These are phyloP conservation scores for Myathropa florea DNA, from an alignment of 2,888 invertebrate species.

Conservation along the genomic window DNA sequence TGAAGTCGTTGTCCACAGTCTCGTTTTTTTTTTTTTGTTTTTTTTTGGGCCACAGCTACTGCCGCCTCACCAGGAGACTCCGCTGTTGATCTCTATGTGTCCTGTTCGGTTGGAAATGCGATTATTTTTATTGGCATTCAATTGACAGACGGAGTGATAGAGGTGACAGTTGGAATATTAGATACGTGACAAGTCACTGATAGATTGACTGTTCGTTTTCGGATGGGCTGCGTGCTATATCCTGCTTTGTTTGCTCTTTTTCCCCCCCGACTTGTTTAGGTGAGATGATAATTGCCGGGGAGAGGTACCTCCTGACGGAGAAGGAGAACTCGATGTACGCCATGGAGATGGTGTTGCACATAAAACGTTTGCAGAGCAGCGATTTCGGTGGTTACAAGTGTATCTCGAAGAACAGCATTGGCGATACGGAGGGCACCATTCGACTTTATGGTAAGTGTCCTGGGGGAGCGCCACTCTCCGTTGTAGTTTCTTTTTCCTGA, in stretches of 20 bases:
- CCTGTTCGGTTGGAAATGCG: constrained; percentile 57
- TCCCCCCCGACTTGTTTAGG: constrained; percentile 81
- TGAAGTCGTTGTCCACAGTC: constrained; percentile 43
- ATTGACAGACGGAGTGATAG: constrained; percentile 69
- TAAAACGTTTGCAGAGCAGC: constrained; percentile 87
- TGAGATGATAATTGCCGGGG: constrained; percentile 94
- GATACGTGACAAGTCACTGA: constrained; percentile 64
- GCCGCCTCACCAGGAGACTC: neutral
- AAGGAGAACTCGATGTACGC: constrained; percentile 90
- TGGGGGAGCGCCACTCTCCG: neutral
- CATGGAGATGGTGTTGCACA: constrained; percentile 90
- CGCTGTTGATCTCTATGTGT: constrained; percentile 57
- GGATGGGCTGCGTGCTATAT: constrained; percentile 10
- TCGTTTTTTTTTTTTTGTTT: too few species aligned
- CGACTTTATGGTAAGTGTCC: constrained; percentile 90
- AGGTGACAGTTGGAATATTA: constrained; percentile 69
- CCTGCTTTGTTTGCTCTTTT: constrained; percentile 53
- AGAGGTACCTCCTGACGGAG: constrained; percentile 92
- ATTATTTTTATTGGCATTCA: constrained; percentile 71
- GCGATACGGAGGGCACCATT: constrained; percentile 94
- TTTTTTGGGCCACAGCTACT: neutral
- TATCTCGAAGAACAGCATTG: constrained; percentile 95
- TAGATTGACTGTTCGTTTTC: constrained; percentile 12
- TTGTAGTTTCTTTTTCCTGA: constrained; percentile 3
- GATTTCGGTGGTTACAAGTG: constrained; percentile 95